Evolutionary conservation across 2,113 vertebrate genomes (phyloP).

Genomic region (Lonchura striata): DNA sequence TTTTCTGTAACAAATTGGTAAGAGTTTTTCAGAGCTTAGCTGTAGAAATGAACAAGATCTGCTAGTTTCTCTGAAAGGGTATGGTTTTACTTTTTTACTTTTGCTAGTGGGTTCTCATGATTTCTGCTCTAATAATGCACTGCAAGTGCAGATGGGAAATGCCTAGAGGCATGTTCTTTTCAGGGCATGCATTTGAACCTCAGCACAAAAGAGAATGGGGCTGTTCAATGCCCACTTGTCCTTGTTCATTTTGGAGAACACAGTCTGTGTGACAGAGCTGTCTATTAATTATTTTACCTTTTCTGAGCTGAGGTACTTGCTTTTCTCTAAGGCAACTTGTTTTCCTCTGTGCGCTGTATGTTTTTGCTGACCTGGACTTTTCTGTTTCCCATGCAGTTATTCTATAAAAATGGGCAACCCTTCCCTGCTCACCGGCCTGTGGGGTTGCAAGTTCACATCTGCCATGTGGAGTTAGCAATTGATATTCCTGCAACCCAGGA

Average conservation of each 20-base stretch:
- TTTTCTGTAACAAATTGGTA: neutral
- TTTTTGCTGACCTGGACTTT: slow-evolving; percentile 7
- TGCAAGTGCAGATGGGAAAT: neutral
- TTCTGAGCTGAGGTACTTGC: neutral
- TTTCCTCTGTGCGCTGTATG: neutral
- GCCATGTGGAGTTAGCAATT: slow-evolving; percentile 91
- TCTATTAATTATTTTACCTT: neutral
- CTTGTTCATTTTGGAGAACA: neutral
- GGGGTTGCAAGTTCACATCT: slow-evolving; percentile 92
- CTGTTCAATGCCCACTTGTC: neutral
- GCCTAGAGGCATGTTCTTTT: neutral
- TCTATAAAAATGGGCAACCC: slow-evolving; percentile 96
- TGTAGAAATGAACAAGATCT: neutral
- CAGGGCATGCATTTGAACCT: neutral
- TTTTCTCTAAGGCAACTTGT: neutral
- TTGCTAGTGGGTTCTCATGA: neutral
- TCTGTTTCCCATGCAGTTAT: slow-evolving; percentile 78
- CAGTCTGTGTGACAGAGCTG: neutral
- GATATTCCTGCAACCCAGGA: slow-evolving; percentile 97
- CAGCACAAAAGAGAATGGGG: neutral
- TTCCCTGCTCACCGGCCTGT: slow-evolving; percentile 91
- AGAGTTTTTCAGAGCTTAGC: neutral
- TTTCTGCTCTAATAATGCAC: neutral
- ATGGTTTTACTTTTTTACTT: neutral
- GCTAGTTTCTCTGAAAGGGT: neutral